Conservation (phyloP, 2,113 vertebrate species). For the Silurus glanis region DNA sequence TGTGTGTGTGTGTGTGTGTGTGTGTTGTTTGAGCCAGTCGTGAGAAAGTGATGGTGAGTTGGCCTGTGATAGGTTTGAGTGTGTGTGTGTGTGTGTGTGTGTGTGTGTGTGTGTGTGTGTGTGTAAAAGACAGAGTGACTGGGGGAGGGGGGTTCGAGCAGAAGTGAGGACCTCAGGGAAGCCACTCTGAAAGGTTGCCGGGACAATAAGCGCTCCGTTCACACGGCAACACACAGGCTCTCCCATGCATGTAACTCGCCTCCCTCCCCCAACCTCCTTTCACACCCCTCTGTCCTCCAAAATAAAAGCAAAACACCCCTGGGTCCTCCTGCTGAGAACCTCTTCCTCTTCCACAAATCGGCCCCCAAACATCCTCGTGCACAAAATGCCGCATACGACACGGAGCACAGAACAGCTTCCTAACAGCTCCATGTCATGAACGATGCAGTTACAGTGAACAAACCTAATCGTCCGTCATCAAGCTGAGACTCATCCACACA, state of each 20-base stretch:
- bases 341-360: constrained; percentile 21
- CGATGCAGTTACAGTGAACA: not conserved
- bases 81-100: constrained; percentile 14
- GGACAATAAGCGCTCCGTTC: constrained; percentile 77
- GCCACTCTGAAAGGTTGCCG: constrained; percentile 73
- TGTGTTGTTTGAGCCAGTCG: not conserved
- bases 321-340: constrained; percentile 12
- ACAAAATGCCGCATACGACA: not conserved
- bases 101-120: constrained; percentile 31
- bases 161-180: constrained; percentile 71
- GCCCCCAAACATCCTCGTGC: not conserved
- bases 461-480: not conserved
- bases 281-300: constrained; percentile 58
- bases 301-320: constrained; percentile 48
- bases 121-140: constrained; percentile 13
- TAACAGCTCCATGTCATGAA: not conserved
- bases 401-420: not conserved
- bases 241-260: constrained; percentile 61
- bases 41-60: constrained; percentile 7
- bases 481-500: not conserved
- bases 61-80: not conserved
- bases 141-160: constrained; percentile 55
- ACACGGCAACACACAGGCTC: constrained; percentile 74
- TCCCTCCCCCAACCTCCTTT: constrained; percentile 60
- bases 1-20: not conserved